Percentiles rank a stretch among this genome's conserved stretches.
phyloP scores from a whole-genome alignment of 1,140 invertebrate genomes.

The Campoletis sonorensis region DNA sequence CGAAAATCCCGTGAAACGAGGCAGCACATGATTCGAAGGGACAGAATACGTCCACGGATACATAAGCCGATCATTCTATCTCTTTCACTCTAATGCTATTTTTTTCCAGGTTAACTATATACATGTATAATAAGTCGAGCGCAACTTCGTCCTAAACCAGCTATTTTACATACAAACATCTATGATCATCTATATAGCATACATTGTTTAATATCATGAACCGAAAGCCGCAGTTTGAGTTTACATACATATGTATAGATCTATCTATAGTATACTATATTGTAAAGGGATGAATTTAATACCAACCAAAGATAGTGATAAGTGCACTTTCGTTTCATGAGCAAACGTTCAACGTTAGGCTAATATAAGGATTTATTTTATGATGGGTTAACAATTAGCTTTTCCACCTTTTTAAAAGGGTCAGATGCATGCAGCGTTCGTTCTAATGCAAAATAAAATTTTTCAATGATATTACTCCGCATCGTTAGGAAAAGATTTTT shows the following conservation, averaged over 20 bases:
- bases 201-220: slow-evolving; percentile 18
- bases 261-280: too few relatives aligned
- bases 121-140: slow-evolving; percentile 12
- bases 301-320: neutral
- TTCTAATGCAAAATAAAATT: too few relatives aligned
- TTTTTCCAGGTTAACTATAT: neutral
- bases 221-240: slow-evolving; percentile 6
- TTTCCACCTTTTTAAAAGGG: neutral
- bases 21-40: slow-evolving; percentile 65
- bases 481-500: too few relatives aligned
- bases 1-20: slow-evolving; percentile 65
- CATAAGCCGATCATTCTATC: slow-evolving; percentile 52
- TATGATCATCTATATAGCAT: slow-evolving; percentile 13
- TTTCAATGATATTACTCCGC: too few relatives aligned
- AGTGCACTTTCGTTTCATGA: neutral
- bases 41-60: slow-evolving; percentile 60
- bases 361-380: neutral
- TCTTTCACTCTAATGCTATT: slow-evolving; percentile 47
- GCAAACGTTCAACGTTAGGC: neutral
- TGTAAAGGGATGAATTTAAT: neutral
- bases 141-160: slow-evolving; percentile 11
- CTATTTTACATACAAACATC: slow-evolving; percentile 45
- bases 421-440: neutral
- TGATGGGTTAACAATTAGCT: neutral
- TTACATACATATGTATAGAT: neutral